These are phyloP conservation scores for Fopius arisanus DNA, from an alignment of 1,140 invertebrate genomes.

Conservation along the genomic window DNA sequence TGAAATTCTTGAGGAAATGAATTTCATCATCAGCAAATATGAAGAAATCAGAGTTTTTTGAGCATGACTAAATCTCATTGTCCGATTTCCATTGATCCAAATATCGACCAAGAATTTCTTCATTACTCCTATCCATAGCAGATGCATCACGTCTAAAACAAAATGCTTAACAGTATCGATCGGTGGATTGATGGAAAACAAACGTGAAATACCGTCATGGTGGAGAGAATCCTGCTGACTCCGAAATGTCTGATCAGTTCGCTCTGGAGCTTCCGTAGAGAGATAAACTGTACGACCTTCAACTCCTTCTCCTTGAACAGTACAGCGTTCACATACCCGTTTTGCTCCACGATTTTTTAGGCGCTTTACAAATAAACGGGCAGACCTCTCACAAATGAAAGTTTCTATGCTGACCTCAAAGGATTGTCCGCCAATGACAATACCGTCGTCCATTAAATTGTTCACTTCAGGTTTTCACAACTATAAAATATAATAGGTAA, in stretches of 20 bases:
- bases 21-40: neutral
- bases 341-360: constrained; percentile 9
- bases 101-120: constrained; percentile 10
- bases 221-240: constrained; percentile 16
- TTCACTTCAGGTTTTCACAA: too few species aligned
- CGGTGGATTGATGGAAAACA: constrained; percentile 8
- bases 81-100: too few species aligned
- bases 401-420: constrained; percentile 15
- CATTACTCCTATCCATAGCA: constrained; percentile 22
- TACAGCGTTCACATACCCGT: constrained; percentile 20
- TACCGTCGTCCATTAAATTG: constrained; percentile 1
- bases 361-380: constrained; percentile 20
- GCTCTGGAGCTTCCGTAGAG: neutral
- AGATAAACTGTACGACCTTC: constrained; percentile 16
- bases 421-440: neutral
- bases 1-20: constrained; percentile 26
- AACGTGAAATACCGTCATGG: constrained; percentile 9
- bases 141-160: constrained; percentile 30
- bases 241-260: constrained; percentile 20
- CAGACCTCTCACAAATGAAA: constrained; percentile 30
- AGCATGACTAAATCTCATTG: too few species aligned
- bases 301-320: constrained; percentile 1
- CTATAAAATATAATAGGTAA: too few species aligned
- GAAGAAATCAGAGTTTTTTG: too few species aligned
- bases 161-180: constrained; percentile 19